These are phyloP conservation scores for Scomberomorus guttatus DNA, from an alignment of 2,797 vertebrate species.

Conservation along the genomic window DNA sequence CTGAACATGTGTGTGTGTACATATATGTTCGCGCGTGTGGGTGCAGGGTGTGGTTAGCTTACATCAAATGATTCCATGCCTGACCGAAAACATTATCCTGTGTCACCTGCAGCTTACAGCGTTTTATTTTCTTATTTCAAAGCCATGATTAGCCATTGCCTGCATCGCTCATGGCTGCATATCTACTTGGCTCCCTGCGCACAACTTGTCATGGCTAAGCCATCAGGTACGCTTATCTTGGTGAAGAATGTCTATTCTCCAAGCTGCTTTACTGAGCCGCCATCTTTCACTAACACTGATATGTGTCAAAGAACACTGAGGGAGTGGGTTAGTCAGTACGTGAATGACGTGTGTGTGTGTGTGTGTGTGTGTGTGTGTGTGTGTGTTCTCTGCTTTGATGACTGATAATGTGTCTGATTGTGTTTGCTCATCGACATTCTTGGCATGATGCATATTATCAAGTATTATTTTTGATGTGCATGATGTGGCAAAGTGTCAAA, in stretches of 20 bases:
- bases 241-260: conserved; percentile 57
- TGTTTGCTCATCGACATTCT: conserved; percentile 35
- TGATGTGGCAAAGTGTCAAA: conserved; percentile 23
- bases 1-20: conserved; percentile 14
- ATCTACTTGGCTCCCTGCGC: conserved; percentile 37
- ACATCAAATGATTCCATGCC: conserved; percentile 44
- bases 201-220: conserved; percentile 51
- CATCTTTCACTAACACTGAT: conserved; percentile 40
- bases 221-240: conserved; percentile 56
- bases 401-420: conserved; percentile 3
- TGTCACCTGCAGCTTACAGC: conserved; percentile 36
- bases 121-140: conserved; percentile 62
- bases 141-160: conserved; percentile 55
- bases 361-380: conserved; percentile 1
- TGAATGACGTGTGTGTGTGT: conserved; percentile 61
- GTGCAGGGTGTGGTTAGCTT: conserved; percentile 11
- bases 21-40: background rate
- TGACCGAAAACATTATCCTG: conserved; percentile 40
- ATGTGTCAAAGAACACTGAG: conserved; percentile 34
- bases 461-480: conserved; percentile 16
- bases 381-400: background rate
- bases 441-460: conserved; percentile 25
- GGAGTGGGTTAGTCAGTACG: conserved; percentile 33
- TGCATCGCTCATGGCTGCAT: conserved; percentile 41
- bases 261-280: conserved; percentile 44